Percentiles rank a stretch among this genome's conserved stretches.
phyloP scores from a whole-genome alignment of 2,888 invertebrate genomes.

The Chrysolina haemoptera region DNA sequence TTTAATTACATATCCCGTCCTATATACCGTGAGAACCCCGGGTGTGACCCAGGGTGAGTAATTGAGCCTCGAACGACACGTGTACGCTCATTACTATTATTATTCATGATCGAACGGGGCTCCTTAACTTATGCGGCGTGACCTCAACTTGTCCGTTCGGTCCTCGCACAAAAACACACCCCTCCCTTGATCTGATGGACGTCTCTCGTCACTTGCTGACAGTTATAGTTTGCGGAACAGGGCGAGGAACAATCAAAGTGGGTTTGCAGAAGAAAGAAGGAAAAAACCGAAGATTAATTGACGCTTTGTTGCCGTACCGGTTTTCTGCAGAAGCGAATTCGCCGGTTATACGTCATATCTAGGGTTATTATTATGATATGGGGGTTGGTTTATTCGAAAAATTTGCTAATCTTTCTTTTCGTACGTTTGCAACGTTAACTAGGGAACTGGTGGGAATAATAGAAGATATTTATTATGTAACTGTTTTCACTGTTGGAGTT shows the following conservation, averaged over 20 bases:
- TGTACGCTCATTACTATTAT: constrained; percentile 53
- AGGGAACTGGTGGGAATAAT: not conserved
- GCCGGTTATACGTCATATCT: constrained; percentile 11
- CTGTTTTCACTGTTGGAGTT: not conserved
- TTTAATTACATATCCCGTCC: not conserved
- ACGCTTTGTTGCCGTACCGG: constrained; percentile 40
- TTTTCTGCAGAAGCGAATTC: constrained; percentile 32
- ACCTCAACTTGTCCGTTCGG: constrained; percentile 54
- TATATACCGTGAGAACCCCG: constrained; percentile 46
- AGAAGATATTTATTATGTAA: not conserved
- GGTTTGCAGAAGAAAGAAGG: constrained; percentile 43
- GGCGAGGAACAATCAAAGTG: constrained; percentile 39
- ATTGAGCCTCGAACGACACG: constrained; percentile 54
- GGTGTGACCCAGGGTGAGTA: constrained; percentile 42
- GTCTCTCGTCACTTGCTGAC: constrained; percentile 54
- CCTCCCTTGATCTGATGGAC: constrained; percentile 42
- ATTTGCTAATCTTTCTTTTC: constrained; percentile 27
- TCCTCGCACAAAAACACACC: constrained; percentile 29
- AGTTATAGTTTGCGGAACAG: constrained; percentile 55
- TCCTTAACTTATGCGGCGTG: constrained; percentile 62
- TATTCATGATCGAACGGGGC: constrained; percentile 56
- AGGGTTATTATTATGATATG: constrained; percentile 29
- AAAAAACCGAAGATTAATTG: constrained; percentile 45
- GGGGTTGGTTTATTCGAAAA: constrained; percentile 22
- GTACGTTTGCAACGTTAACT: not conserved